phyloP scores from a whole-genome alignment of 2,113 vertebrate species.

The Mungos mungo region DNA sequence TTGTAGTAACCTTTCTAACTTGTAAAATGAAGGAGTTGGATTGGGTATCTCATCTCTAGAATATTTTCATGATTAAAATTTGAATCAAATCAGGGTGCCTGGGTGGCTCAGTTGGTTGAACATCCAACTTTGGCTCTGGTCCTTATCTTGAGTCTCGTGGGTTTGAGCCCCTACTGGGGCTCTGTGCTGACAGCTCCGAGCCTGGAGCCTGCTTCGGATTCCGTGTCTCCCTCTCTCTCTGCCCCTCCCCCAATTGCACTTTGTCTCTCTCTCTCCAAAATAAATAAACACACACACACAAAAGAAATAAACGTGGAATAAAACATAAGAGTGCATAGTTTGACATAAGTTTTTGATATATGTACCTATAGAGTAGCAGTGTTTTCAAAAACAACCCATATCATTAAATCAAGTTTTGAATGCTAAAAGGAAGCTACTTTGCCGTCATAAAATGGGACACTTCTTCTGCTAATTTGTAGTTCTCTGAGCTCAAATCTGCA shows the following conservation, averaged over 20 bases:
- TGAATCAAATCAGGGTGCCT: neutral
- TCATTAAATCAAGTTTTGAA: neutral
- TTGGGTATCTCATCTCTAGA: neutral
- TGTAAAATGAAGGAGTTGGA: neutral
- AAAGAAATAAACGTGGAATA: neutral
- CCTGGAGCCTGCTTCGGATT: no score
- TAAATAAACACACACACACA: no score
- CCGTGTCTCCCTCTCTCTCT: no score
- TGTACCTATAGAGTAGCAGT: neutral
- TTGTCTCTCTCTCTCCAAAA: no score
- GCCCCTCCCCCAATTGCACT: no score
- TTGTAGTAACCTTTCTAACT: neutral
- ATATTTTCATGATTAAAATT: conserved; percentile 19
- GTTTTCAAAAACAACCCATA: neutral
- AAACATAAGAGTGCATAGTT: neutral
- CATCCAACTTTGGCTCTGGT: no score
- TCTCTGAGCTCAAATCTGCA: neutral
- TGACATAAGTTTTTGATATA: neutral
- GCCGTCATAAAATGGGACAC: neutral
- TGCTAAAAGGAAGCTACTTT: neutral
- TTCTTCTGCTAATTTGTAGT: neutral
- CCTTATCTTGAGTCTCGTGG: no score
- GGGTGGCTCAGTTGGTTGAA: no score
- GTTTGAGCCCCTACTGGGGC: no score
- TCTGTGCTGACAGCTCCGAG: no score